A percentile compares a stretch with the other conserved stretches of the same genome.
Conservation (phyloP, 2,797 vertebrate genomes). For the Gymnoscopelus microlampas region DNA sequence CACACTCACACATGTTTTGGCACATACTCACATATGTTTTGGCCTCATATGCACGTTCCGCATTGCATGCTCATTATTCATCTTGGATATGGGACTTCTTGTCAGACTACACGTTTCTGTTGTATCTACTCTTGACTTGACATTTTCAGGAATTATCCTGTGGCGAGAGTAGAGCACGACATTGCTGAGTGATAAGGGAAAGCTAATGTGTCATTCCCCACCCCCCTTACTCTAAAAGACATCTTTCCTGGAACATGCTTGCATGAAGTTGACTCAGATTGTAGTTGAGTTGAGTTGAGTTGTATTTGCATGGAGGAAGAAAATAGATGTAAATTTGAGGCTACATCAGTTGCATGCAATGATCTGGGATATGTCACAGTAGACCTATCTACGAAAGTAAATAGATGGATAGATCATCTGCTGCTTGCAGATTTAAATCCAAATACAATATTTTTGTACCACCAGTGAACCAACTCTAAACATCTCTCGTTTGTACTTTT, state of each 20-base stretch:
- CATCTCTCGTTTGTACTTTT: too few species aligned
- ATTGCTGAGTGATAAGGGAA: neutral
- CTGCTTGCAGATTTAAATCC: neutral
- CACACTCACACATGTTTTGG: too few species aligned
- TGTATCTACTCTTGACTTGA: conserved; percentile 5
- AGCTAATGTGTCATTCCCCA: neutral
- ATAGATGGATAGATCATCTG: neutral
- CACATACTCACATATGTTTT: neutral
- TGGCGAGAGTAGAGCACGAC: too few species aligned
- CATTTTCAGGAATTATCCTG: neutral
- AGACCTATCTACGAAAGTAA: conserved; percentile 23
- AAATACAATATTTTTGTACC: too few species aligned
- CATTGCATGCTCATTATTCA: neutral
- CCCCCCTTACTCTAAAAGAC: neutral
- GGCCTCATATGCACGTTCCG: too few species aligned
- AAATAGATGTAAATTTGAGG: neutral
- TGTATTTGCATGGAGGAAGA: neutral
- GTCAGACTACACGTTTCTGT: conserved; percentile 4
- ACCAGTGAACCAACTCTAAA: too few species aligned
- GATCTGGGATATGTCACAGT: neutral
- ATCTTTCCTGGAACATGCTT: conserved; percentile 45
- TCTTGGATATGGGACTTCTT: conserved; percentile 20
- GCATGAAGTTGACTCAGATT: conserved; percentile 43
- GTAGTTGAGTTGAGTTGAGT: neutral
- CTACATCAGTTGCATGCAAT: conserved; percentile 21